Evolutionary conservation across 1,140 invertebrate genomes (phyloP).

Genomic region (Tachypleus tridentatus): DNA sequence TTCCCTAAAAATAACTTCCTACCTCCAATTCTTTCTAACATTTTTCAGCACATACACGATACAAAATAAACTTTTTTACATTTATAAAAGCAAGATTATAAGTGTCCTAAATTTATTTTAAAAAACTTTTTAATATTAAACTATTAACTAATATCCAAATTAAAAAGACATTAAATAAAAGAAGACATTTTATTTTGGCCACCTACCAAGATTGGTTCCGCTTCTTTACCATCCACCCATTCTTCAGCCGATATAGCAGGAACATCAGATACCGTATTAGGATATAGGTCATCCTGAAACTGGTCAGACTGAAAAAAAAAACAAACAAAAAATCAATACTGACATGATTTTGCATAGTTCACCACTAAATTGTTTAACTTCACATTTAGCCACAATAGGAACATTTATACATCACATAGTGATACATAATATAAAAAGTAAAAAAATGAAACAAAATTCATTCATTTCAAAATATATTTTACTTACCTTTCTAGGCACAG

Average conservation of each 20-base stretch:
- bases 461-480: not conserved
- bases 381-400: not conserved
- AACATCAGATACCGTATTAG: conserved; percentile 81
- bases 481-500: conserved; percentile 84
- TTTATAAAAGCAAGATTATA: too few species aligned
- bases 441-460: conserved; percentile 2
- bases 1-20: too few species aligned
- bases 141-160: too few species aligned
- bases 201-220: conserved; percentile 60
- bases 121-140: not conserved
- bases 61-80: too few species aligned
- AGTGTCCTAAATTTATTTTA: too few species aligned
- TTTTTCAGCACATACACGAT: too few species aligned
- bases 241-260: conserved; percentile 83
- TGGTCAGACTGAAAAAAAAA: conserved; percentile 71
- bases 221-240: conserved; percentile 78
- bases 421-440: not conserved
- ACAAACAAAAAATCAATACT: conserved; percentile 12
- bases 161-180: conserved; percentile 1
- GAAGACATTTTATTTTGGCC: not conserved
- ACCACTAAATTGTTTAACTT: not conserved
- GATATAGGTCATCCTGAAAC: conserved; percentile 98
- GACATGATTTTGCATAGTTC: not conserved
- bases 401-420: not conserved
- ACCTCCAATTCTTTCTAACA: too few species aligned